phyloP scores from a whole-genome alignment of 2,888 invertebrate genomes.

The Himalopsyche anomala region DNA sequence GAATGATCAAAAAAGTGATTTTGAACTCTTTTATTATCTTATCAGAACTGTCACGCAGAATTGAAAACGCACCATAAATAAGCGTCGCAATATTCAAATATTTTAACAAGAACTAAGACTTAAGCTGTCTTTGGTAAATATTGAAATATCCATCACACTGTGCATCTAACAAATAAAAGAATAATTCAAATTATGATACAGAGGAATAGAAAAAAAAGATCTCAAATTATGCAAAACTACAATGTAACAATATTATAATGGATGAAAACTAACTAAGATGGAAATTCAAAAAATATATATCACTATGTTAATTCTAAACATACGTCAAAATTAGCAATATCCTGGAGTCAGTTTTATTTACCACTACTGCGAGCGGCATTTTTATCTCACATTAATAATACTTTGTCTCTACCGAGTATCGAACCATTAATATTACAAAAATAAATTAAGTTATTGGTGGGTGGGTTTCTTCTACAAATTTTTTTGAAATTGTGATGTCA shows the following conservation, averaged over 20 bases:
- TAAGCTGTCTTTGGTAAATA: too few relatives aligned
- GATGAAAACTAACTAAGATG: slow-evolving; percentile 23
- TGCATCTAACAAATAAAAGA: not conserved
- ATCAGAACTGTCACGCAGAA: too few relatives aligned
- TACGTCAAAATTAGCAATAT: not conserved
- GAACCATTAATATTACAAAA: slow-evolving; percentile 20
- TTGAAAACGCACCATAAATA: too few relatives aligned
- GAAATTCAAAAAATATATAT: slow-evolving; percentile 4
- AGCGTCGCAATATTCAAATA: too few relatives aligned
- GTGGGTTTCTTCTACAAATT: not conserved
- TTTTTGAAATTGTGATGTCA: too few relatives aligned
- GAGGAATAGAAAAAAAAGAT: not conserved
- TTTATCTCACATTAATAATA: slow-evolving; percentile 21
- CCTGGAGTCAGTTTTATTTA: not conserved
- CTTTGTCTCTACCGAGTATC: slow-evolving; percentile 14
- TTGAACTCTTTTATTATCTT: too few relatives aligned
- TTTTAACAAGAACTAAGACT: too few relatives aligned
- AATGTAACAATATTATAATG: slow-evolving; percentile 5
- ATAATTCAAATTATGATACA: not conserved
- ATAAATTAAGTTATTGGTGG: not conserved
- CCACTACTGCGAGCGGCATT: not conserved
- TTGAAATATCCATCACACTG: not conserved
- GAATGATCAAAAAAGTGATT: too few relatives aligned
- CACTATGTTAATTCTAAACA: slow-evolving; percentile 13
- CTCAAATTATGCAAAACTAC: not conserved